Base-by-base conservation (phyloP, 2,888 invertebrate genomes). In the Apamea crenata region DNA sequence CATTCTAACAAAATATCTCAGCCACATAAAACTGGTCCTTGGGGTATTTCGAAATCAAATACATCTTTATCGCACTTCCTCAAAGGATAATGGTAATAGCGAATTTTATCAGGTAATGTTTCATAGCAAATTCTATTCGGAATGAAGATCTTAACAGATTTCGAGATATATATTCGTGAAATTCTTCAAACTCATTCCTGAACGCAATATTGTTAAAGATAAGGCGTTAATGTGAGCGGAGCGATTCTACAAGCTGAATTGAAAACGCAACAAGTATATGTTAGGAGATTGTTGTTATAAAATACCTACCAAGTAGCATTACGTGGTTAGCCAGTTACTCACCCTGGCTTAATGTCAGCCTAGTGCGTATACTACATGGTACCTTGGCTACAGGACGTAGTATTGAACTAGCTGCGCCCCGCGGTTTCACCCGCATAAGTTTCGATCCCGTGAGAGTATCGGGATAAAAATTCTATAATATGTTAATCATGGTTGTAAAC, bases 131-230 rank as follows among this genome's bases (percentile, higher is more conserved):
- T 61, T 81, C 75, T 76, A 67, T 68, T 74, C 65, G 4, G 78
- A 66, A 81, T 88, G 59, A 86, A 73, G 78, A 85, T 77, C 78
- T 74, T 59, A 75, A 74, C 71, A 65, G n/a, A 86, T 79, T 70
- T 73, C 56, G 29, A 81, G 67, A 81, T 77, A 56, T 21, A 78
- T 79, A 87, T 87, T 84, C 76, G 67, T 50, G 56, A 78, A 87
- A 78, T 78, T 81, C 69, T 80, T 72, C 76, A 78, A 87, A 84
- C 72, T 78, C 87, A 78, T 89, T 83, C 77, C 66, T 71, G 71
- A 81, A 81, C 74, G 67, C 59, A 72, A 68, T 77, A 44, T 69
- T 61, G 59, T 70, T 12, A 18, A 21, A 68, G 69, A 7, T 29
- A 0, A 32, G 40, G 79, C 2, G 10, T 50, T 21, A 77, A 29